These are phyloP conservation scores for Hydrocynus forskahlii DNA, from an alignment of 2,797 vertebrate species.

Conservation along the genomic window DNA sequence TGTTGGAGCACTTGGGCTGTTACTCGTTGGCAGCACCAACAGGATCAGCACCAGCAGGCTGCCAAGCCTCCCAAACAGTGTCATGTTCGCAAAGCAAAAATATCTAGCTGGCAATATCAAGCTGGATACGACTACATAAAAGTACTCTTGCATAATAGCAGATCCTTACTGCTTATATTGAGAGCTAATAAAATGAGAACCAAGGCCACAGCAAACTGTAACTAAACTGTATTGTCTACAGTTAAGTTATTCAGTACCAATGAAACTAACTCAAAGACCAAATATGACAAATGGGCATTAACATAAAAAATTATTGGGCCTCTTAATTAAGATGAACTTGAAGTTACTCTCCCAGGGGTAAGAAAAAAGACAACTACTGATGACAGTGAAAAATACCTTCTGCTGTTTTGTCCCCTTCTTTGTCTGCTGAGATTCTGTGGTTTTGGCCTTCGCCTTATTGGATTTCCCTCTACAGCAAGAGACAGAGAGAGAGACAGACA, in stretches of 20 bases:
- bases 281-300: slow-evolving; percentile 35
- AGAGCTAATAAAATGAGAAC: slow-evolving; percentile 21
- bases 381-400: slow-evolving; percentile 68
- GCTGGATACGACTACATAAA: slow-evolving; percentile 8
- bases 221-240: neutral
- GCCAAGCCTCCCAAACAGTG: slow-evolving; percentile 23
- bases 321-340: slow-evolving; percentile 43
- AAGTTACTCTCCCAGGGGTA: slow-evolving; percentile 30
- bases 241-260: neutral
- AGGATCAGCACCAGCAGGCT: slow-evolving; percentile 18
- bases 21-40: slow-evolving; percentile 14
- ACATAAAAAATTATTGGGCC: slow-evolving; percentile 22
- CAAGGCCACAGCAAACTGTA: neutral
- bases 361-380: slow-evolving; percentile 23
- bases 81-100: slow-evolving; percentile 41
- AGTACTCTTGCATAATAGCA: slow-evolving; percentile 34
- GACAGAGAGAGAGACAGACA: neutral
- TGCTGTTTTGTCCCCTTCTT: slow-evolving; percentile 57
- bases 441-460: slow-evolving; percentile 53
- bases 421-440: slow-evolving; percentile 36
- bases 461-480: slow-evolving; percentile 60
- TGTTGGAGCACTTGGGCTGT: slow-evolving; percentile 24
- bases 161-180: neutral
- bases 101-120: slow-evolving; percentile 30
- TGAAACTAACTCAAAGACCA: neutral